A percentile compares a stretch with the other conserved stretches of the same genome.
Evolutionary conservation across 2,113 vertebrate species (phyloP).

Genomic region (Ellobius talpinus): DNA sequence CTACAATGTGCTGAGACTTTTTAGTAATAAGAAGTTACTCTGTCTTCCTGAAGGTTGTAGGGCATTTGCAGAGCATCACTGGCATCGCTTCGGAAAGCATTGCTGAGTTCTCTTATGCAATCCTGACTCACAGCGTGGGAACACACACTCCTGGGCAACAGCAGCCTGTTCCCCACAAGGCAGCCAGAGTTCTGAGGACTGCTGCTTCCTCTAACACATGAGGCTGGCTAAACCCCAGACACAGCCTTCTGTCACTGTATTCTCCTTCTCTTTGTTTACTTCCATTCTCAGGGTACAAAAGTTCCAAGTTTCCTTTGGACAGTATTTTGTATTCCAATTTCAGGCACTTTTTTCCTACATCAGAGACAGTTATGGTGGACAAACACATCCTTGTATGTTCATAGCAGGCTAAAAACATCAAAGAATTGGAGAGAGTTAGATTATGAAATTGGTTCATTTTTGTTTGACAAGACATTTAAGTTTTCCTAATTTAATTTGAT

Average conservation of each 20-base stretch:
- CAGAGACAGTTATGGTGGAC: conserved; percentile 4
- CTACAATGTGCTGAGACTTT: neutral
- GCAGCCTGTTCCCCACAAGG: conserved; percentile 57
- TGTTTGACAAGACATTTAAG: conserved; percentile 41
- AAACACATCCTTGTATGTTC: neutral
- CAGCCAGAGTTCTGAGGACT: conserved; percentile 57
- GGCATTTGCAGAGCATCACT: conserved; percentile 93
- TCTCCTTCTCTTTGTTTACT: conserved; percentile 34
- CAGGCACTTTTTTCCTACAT: conserved; percentile 46
- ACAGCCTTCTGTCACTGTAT: neutral
- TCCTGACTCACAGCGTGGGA: conserved; percentile 87
- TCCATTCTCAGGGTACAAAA: conserved; percentile 19
- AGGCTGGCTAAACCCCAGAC: conserved; percentile 13
- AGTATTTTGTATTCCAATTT: conserved; percentile 2
- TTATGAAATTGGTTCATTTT: conserved; percentile 61
- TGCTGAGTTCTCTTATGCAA: conserved; percentile 88
- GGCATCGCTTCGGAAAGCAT: conserved; percentile 92
- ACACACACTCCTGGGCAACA: neutral
- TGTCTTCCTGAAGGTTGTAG: conserved; percentile 87
- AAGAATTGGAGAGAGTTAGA: neutral
- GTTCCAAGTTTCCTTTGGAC: conserved; percentile 32
- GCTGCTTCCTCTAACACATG: conserved; percentile 54
- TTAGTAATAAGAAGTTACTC: neutral
- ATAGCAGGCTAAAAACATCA: conserved; percentile 30
- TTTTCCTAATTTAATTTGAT: conserved; percentile 61